phyloP scores from a whole-genome alignment of 2,888 invertebrate genomes.

The Microdon myrmicae region DNA sequence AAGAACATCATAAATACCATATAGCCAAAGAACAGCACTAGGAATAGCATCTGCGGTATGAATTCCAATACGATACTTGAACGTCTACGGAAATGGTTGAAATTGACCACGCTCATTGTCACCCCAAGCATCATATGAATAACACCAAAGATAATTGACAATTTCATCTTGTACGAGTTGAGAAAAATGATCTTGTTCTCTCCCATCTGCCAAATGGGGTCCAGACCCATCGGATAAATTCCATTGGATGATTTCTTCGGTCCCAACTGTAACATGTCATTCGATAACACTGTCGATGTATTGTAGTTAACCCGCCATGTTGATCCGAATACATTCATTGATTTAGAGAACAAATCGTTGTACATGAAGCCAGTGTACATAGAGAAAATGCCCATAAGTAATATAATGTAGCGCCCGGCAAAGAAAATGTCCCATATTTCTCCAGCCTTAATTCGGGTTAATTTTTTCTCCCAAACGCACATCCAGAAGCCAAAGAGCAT shows the following conservation, averaged over 20 bases:
- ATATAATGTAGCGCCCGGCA: slow-evolving; percentile 95
- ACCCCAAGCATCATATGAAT: slow-evolving; percentile 96
- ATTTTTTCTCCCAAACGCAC: slow-evolving; percentile 81
- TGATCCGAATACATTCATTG: slow-evolving; percentile 92
- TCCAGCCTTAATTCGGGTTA: slow-evolving; percentile 74
- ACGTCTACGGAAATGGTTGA: slow-evolving; percentile 78
- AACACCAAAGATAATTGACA: slow-evolving; percentile 94
- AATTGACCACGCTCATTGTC: slow-evolving; percentile 82
- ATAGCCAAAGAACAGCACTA: slow-evolving; percentile 88
- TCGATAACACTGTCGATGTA: slow-evolving; percentile 65
- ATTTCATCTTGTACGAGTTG: slow-evolving; percentile 96
- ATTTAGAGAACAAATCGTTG: slow-evolving; percentile 97
- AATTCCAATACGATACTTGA: slow-evolving; percentile 84
- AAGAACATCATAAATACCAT: slow-evolving; percentile 91
- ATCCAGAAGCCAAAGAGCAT: slow-evolving; percentile 82
- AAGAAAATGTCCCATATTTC: slow-evolving; percentile 98
- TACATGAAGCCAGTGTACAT: slow-evolving; percentile 98
- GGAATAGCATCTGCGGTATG: slow-evolving; percentile 90
- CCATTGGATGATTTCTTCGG: slow-evolving; percentile 69
- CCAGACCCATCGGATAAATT: slow-evolving; percentile 85
- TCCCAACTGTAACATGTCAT: slow-evolving; percentile 72
- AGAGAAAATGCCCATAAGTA: slow-evolving; percentile 96
- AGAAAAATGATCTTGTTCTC: slow-evolving; percentile 93
- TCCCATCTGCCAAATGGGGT: slow-evolving; percentile 80
- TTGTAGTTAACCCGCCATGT: slow-evolving; percentile 78